Conservation (phyloP, 37 sponge, comb jelly and placozoan species). For the Ephydatia muelleri region DNA sequence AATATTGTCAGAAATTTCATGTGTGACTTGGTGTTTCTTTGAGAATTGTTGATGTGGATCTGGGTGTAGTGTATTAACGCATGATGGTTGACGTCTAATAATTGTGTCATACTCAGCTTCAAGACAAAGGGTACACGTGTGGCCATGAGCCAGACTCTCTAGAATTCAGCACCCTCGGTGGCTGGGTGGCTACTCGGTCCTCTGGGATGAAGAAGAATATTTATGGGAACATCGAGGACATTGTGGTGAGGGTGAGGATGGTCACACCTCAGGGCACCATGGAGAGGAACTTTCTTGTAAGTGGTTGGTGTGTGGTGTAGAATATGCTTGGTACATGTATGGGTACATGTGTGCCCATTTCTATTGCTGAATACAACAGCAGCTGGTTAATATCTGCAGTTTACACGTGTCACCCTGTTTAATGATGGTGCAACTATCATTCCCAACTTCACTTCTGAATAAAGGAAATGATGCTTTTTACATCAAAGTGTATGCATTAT, state of each 20-base stretch:
- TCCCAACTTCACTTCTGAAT: no score
- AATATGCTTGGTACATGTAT: neutral
- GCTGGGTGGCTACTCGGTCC: constrained; percentile 95
- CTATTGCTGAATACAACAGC: neutral
- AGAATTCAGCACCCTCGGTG: constrained; percentile 93
- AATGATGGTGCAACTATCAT: no score
- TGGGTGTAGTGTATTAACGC: no score
- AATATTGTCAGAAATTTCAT: neutral
- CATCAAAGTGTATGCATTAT: no score
- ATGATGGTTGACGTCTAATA: no score
- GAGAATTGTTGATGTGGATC: no score
- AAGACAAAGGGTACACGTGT: constrained; percentile 72
- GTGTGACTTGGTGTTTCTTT: no score
- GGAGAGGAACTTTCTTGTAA: constrained; percentile 75
- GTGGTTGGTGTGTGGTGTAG: neutral
- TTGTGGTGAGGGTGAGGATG: constrained; percentile 83
- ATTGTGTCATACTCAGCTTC: constrained; percentile 72
- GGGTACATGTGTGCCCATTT: neutral
- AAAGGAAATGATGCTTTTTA: no score
- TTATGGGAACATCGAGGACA: constrained; percentile 97
- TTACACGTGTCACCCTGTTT: no score
- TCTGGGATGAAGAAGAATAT: constrained; percentile 98
- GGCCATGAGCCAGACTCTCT: constrained; percentile 97
- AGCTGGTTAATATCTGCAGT: no score
- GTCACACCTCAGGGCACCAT: constrained; percentile 85